Evolutionary conservation across 2,888 invertebrate species (phyloP).

Genomic region (Microchrysa polita): DNA sequence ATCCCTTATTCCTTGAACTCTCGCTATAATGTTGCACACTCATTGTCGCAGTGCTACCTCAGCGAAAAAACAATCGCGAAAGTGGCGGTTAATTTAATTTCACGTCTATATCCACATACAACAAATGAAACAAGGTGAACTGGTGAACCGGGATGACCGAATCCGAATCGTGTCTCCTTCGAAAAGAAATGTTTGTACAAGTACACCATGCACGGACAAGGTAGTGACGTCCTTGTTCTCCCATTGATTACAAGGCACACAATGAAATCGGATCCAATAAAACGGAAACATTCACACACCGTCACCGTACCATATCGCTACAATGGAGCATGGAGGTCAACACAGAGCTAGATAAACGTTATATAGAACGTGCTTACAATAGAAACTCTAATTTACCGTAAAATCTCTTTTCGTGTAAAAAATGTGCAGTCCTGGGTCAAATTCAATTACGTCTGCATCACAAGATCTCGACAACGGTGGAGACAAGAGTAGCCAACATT

Average conservation of each 20-base stretch:
- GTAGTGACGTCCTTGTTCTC: neutral
- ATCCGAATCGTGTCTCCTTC: too few relatives aligned
- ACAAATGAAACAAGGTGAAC: neutral
- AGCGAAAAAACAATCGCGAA: constrained; percentile 20
- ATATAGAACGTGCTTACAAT: constrained; percentile 29
- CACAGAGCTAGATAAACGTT: neutral
- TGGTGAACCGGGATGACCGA: too few relatives aligned
- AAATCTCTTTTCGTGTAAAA: constrained; percentile 96
- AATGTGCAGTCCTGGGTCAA: constrained; percentile 91
- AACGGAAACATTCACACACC: neutral
- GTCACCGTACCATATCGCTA: too few relatives aligned
- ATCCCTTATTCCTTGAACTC: too few relatives aligned
- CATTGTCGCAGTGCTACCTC: neutral
- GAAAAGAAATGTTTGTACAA: too few relatives aligned
- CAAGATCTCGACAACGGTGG: constrained; percentile 6
- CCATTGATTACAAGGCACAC: neutral
- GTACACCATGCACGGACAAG: neutral
- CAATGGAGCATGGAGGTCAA: too few relatives aligned
- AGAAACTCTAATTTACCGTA: constrained; percentile 78
- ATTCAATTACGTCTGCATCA: constrained; percentile 49
- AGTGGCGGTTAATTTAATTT: constrained; percentile 28
- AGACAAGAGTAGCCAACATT: too few relatives aligned
- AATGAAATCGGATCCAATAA: neutral
- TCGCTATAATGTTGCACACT: too few relatives aligned
- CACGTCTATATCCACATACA: constrained; percentile 21